A percentile compares a stretch with the other conserved stretches of the same genome.
Evolutionary conservation across 2,888 invertebrate species (phyloP).

Genomic region (Poecilus cupreus): DNA sequence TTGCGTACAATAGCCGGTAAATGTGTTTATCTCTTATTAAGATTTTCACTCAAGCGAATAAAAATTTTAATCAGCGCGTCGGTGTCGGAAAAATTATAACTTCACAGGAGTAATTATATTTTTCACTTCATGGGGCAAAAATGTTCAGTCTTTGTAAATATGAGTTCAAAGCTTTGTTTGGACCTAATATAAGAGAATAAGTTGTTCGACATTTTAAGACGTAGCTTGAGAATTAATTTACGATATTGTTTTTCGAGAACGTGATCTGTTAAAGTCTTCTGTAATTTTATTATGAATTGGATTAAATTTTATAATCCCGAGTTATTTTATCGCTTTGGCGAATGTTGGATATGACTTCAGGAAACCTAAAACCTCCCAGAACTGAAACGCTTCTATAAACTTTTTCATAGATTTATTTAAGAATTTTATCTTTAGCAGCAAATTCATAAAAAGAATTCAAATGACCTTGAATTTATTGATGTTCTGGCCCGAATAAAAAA

Average conservation of each 20-base stretch:
- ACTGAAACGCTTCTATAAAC: no score
- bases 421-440: no score
- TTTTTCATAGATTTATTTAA: no score
- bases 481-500: neutral
- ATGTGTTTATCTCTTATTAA: constrained; percentile 56
- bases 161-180: constrained; percentile 27
- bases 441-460: no score
- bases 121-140: constrained; percentile 37
- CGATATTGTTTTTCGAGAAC: constrained; percentile 2
- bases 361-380: no score
- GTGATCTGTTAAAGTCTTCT: constrained; percentile 1
- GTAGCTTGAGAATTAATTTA: no score
- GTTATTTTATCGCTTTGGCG: neutral
- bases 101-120: constrained; percentile 49
- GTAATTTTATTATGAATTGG: no score
- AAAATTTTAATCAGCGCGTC: constrained; percentile 47
- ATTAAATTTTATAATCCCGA: no score
- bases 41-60: constrained; percentile 49
- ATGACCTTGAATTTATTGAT: neutral
- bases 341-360: no score
- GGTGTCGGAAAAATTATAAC: constrained; percentile 49
- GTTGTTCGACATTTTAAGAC: neutral
- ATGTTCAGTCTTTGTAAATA: constrained; percentile 15
- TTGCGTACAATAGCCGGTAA: constrained; percentile 41
- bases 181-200: neutral